phyloP scores from a whole-genome alignment of 2,888 invertebrate species.

The Megaustenia siamemsis region DNA sequence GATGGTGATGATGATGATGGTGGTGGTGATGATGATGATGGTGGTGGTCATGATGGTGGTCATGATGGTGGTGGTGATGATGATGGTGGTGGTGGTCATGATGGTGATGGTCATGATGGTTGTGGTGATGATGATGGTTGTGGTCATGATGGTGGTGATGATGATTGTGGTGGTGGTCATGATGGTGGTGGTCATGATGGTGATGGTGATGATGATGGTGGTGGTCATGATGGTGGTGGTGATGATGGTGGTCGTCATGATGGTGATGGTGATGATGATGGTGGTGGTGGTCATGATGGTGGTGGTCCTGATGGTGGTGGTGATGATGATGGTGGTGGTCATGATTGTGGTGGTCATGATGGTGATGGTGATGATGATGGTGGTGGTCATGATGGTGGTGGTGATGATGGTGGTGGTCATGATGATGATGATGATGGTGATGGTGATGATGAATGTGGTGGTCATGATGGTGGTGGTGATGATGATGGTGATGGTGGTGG shows the following conservation, averaged over 20 bases:
- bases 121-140: background rate
- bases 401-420: conserved; percentile 1
- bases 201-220: background rate
- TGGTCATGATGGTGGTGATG: background rate
- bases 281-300: background rate
- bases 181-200: background rate
- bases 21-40: too few species aligned
- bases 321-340: background rate
- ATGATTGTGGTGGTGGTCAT: background rate
- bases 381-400: background rate
- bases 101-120: background rate
- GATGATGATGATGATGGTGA: background rate
- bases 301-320: background rate
- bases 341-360: background rate
- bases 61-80: too few species aligned
- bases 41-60: too few species aligned
- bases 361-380: background rate
- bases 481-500: background rate
- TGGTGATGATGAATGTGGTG: background rate
- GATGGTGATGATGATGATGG: too few species aligned
- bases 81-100: too few species aligned
- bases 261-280: background rate
- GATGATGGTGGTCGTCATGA: background rate
- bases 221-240: background rate
- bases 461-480: conserved; percentile 4